Evolutionary conservation across 2,113 vertebrate genomes (phyloP).

Genomic region (Ammodytes dubius): DNA sequence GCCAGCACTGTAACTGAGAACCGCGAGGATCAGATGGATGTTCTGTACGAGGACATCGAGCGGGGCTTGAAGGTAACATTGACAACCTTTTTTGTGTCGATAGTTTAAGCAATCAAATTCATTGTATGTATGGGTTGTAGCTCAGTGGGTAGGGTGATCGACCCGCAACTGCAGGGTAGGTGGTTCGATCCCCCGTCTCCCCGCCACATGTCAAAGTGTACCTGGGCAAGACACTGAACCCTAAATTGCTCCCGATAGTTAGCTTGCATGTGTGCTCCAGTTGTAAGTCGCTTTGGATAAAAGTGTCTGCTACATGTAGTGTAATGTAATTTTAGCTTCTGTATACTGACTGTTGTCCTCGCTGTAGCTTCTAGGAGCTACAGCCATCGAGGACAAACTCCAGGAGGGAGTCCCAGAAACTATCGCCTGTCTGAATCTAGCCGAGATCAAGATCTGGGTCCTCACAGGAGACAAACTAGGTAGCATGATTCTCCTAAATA

Average conservation of each 20-base stretch:
- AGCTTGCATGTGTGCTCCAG: too few species aligned
- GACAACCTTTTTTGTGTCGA: constrained; percentile 17
- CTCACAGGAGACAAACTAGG: constrained; percentile 92
- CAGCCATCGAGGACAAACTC: constrained; percentile 91
- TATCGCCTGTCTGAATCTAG: constrained; percentile 84
- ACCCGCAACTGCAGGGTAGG: too few species aligned
- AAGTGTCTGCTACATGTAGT: too few species aligned
- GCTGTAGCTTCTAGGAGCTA: constrained; percentile 89
- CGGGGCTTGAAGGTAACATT: constrained; percentile 64
- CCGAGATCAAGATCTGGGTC: constrained; percentile 91
- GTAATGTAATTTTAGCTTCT: not conserved
- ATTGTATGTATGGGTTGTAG: not conserved
- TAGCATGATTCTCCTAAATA: constrained; percentile 55
- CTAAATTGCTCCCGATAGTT: too few species aligned
- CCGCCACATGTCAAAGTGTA: too few species aligned
- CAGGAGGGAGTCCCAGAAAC: constrained; percentile 91
- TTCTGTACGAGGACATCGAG: constrained; percentile 68
- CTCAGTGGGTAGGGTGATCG: too few species aligned
- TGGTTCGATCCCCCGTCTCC: too few species aligned
- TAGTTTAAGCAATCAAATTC: not conserved
- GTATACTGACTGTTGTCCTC: constrained; percentile 39
- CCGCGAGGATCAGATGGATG: constrained; percentile 60
- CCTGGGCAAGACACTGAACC: too few species aligned
- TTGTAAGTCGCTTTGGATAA: too few species aligned
- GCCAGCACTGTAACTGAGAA: constrained; percentile 64